Evolutionary conservation across 2,113 vertebrate species (phyloP).

Genomic region (Trematocara stigmaticum): DNA sequence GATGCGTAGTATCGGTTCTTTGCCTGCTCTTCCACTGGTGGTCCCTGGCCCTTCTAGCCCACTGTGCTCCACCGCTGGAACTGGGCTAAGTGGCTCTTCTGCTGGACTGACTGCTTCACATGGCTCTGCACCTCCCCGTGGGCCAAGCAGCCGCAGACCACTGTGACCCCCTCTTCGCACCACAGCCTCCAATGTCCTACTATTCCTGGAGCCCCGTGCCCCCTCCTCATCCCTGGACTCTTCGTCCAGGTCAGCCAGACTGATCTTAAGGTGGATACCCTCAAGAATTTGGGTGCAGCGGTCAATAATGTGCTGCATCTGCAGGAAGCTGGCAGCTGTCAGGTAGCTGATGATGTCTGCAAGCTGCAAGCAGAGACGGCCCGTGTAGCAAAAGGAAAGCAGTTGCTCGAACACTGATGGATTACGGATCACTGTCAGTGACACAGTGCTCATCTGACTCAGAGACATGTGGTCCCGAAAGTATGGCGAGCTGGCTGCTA

Average conservation of each 20-base stretch:
- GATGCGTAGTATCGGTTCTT: slow-evolving; percentile 90
- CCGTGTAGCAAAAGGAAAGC: slow-evolving; percentile 95
- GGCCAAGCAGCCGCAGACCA: slow-evolving; percentile 70
- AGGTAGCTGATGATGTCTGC: slow-evolving; percentile 98
- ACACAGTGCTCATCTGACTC: slow-evolving; percentile 96
- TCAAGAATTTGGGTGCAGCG: slow-evolving; percentile 97
- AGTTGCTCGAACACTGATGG: slow-evolving; percentile 95
- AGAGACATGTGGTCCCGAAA: slow-evolving; percentile 99
- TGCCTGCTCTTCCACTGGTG: slow-evolving; percentile 35
- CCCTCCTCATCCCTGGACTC: slow-evolving; percentile 72
- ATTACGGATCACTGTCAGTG: slow-evolving; percentile 93
- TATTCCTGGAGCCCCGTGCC: slow-evolving; percentile 69
- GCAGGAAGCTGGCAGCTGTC: slow-evolving; percentile 95
- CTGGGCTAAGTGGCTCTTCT: slow-evolving; percentile 86
- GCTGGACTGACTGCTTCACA: slow-evolving; percentile 82
- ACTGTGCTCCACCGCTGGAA: slow-evolving; percentile 83
- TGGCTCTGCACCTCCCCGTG: slow-evolving; percentile 68
- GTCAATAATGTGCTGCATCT: slow-evolving; percentile 99
- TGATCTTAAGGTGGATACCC: slow-evolving; percentile 97
- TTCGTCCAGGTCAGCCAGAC: slow-evolving; percentile 82
- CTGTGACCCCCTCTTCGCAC: slow-evolving; percentile 41
- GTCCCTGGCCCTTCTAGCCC: slow-evolving; percentile 69
- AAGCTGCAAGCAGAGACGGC: slow-evolving; percentile 90
- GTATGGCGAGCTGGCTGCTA: slow-evolving; percentile 98
- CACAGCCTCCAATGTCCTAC: slow-evolving; percentile 71